Evolutionary conservation across 2,797 vertebrate genomes (phyloP), one percentile per base, ranked within the genome.

Genomic region (Gymnocypris eckloni): DNA sequence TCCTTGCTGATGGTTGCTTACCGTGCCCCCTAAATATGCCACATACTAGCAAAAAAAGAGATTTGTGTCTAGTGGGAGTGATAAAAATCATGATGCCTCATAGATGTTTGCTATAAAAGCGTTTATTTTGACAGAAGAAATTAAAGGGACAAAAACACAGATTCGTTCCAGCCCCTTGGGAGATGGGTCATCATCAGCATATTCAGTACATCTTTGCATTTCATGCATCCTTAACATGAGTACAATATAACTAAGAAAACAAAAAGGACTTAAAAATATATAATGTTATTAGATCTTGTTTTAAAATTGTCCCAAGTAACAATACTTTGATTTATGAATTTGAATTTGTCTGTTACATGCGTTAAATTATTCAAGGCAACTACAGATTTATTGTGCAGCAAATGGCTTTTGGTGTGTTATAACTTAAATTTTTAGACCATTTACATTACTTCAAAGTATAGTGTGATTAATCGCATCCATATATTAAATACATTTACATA

Each of bases 21-120:
- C 81, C 15, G 69, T 86, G 87, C 73, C 84, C 86, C 87, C 82
- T 79, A 79, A 88, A 88, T 89, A 85, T 89, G 87, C 87, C 79
- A 82, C 84, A 82, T 84, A 86, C 81, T 73, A 87, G 89, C 81
- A 79, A 78, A 89, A 82, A 82, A 59, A 86, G 69, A 86, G 84
- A 90, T 88, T 90, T 86, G 83, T 81, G 86, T 87, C 89, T 87
- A 86, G 61, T 85, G 89, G 89, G 87, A 90, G 87, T 90, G 89
- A 90, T 90, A 85, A 86, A 86, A 86, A 73, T 81, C 77, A 86
- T 86, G 84, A 86, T 86, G 78, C 84, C 70, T 80, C 33, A 52
- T 69, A 81, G 77, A 59, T 81, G 87, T 86, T 87, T 90, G 89
- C 87, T 89, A 56, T 86, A 87, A 89, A 80, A 80, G 87, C 78